These are phyloP conservation scores for Camponotus pennsylvanicus DNA, from an alignment of 1,140 invertebrate species.

Conservation along the genomic window DNA sequence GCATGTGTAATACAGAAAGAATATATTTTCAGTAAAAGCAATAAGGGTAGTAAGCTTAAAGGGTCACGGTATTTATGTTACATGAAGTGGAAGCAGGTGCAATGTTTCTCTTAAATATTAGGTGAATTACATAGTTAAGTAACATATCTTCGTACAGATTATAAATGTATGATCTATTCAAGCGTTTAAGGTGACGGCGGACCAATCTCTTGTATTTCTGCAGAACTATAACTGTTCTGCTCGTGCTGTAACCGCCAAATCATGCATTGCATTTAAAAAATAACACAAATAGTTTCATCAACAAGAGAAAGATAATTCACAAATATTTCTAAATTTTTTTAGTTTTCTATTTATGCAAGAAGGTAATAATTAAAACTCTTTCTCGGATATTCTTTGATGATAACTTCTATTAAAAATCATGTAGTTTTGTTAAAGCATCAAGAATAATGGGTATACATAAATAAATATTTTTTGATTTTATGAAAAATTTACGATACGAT, in stretches of 20 bases:
- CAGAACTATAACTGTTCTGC: conserved; percentile 22
- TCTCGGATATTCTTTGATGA: no score
- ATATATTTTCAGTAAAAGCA: not conserved
- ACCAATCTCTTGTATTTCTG: conserved; percentile 1
- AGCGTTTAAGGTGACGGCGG: conserved; percentile 25
- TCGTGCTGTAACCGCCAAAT: not conserved
- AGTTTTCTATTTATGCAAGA: not conserved
- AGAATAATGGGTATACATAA: not conserved
- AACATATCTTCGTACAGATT: conserved; percentile 4
- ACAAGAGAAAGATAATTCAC: not conserved
- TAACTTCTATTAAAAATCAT: not conserved
- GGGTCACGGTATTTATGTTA: not conserved
- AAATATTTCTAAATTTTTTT: not conserved
- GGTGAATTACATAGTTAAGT: conserved; percentile 10
- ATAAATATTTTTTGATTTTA: no score
- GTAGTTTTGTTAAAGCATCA: not conserved
- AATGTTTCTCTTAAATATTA: conserved; percentile 37
- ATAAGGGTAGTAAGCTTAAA: not conserved
- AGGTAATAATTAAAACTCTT: not conserved
- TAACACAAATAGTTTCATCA: not conserved
- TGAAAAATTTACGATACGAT: no score
- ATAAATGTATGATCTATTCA: conserved; percentile 52
- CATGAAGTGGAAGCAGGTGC: conserved; percentile 36
- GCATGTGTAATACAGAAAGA: not conserved
- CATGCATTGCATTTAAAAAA: not conserved